Conservation (phyloP, 2,888 invertebrate genomes). For the Diploptera punctata region DNA sequence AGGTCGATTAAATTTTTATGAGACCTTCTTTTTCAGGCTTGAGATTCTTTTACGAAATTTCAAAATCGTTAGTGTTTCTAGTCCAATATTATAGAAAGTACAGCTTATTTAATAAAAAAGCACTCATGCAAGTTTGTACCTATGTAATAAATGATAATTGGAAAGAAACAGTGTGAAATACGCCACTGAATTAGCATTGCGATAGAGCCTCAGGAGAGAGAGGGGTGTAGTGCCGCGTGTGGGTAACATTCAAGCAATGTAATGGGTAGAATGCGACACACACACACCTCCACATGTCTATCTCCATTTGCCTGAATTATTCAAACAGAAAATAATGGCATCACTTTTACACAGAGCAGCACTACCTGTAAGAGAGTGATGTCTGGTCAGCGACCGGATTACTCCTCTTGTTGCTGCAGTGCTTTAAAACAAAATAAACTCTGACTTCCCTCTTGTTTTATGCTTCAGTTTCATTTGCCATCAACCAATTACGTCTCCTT, state of each 20-base stretch:
- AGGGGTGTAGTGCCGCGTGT: no score
- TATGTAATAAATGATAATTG: no score
- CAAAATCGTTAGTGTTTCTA: no score
- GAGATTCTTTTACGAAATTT: no score
- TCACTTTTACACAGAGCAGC: conserved; percentile 45
- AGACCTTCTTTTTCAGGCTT: no score
- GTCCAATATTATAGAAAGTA: no score
- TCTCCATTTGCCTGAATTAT: conserved; percentile 49
- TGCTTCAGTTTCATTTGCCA: conserved; percentile 1
- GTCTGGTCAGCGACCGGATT: conserved; percentile 8
- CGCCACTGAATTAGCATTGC: no score
- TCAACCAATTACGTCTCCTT: neutral
- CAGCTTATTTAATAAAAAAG: no score
- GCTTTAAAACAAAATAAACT: neutral
- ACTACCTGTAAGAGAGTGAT: conserved; percentile 14
- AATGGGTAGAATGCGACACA: conserved; percentile 32
- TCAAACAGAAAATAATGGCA: conserved; percentile 50
- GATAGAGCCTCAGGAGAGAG: no score
- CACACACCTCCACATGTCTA: conserved; percentile 28
- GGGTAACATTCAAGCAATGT: conserved; percentile 26
- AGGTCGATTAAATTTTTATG: no score
- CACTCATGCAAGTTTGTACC: no score
- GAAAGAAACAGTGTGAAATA: neutral
- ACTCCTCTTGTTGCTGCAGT: neutral
- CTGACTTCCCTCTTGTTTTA: conserved; percentile 11